Evolutionary conservation across 2,113 vertebrate species (phyloP), one percentile per base, ranked within the genome.

Genomic region (Fregata magnificens): DNA sequence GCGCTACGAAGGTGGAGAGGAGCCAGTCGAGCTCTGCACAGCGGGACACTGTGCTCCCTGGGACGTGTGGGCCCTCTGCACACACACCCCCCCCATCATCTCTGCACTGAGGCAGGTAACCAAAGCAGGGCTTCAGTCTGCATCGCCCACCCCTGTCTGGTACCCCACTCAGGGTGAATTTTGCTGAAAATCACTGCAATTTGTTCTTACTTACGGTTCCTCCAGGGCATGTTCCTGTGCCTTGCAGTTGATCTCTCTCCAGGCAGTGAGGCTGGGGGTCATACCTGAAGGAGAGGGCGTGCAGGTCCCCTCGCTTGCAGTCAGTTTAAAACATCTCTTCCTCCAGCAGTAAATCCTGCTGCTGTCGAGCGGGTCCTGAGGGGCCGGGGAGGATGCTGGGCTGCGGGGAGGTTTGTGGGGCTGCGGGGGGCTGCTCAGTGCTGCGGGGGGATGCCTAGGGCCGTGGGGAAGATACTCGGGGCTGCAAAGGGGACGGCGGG

Each of bases 381-480:
- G 31, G 50, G 18, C 49, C 1, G 7, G 74, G 71, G 19, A 55
- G 63, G 59, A 38, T 42, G 56, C 22, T 44, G 81, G n/a, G 80
- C 62, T n/a, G 38, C 13, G 9, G 36, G 25, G 21, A 21, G 25
- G 36, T 19, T 38, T 47, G 65, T 15, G 21, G 73, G 44, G 71
- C 53, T 26, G 38, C 34, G 7, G 56, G 32, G 62, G 36, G 45
- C 6, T 76, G 49, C 15, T 20, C 29, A 24, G 31, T 3, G 36
- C 16, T 52, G 25, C 2, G 6, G 22, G 26, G 17, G 7, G 40
- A 34, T 40, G 10, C 47, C 36, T 6, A 2, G 25, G n/a, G 55
- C 70, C 25, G 0, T 0, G 22, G 13, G 34, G 34, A 34, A 12
- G 71, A 13, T n/a, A 5, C 25, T 42, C 2, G 11, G 36, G 29